A percentile compares a stretch with the other conserved stretches of the same genome.
These are phyloP conservation scores for Apoderus coryli DNA, from an alignment of 2,888 invertebrate species.

Conservation along the genomic window DNA sequence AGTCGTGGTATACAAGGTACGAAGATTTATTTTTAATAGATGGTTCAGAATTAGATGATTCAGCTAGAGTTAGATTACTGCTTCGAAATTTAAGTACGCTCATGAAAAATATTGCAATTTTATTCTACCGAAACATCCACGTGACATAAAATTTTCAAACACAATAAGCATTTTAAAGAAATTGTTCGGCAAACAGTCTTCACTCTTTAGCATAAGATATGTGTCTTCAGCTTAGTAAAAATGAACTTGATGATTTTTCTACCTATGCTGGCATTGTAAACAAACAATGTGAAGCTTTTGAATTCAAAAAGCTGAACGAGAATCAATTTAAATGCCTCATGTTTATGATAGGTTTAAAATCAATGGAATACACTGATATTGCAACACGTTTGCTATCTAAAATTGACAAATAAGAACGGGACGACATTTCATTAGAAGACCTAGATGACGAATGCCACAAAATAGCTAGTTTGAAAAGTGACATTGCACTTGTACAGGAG, in stretches of 20 bases:
- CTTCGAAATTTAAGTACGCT: slow-evolving; percentile 1
- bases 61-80: slow-evolving; percentile 1
- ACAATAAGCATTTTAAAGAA: not conserved
- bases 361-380: no score
- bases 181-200: slow-evolving; percentile 3
- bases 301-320: not conserved
- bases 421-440: no score
- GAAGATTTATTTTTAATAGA: not conserved
- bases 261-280: slow-evolving; percentile 3
- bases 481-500: not conserved
- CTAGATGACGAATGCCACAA: not conserved
- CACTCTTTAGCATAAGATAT: slow-evolving; percentile 2
- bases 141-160: no score
- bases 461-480: not conserved
- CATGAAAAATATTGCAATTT: not conserved
- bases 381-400: no score
- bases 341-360: no score
- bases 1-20: slow-evolving; percentile 1
- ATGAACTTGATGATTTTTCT: no score
- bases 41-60: not conserved
- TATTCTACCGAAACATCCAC: no score
- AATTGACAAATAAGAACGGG: no score
- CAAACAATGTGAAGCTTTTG: slow-evolving; percentile 6
- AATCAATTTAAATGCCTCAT: no score
- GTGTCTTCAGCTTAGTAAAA: not conserved